phyloP scores from a whole-genome alignment of 2,797 vertebrate genomes.

The Arrhamphus sclerolepis region DNA sequence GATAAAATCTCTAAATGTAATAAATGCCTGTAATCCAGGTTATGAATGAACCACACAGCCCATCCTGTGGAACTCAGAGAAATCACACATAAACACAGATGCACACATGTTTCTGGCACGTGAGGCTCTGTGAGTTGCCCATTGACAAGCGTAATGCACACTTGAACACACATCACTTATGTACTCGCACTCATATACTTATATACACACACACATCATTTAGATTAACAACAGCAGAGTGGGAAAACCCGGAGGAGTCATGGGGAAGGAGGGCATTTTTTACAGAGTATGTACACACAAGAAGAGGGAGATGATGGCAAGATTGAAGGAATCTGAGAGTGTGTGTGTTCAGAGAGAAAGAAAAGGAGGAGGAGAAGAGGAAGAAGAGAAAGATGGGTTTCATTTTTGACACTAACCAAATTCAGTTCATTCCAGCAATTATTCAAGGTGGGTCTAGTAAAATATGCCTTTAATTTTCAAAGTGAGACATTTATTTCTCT shows the following conservation, averaged over 20 bases:
- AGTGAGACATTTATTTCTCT: conserved; percentile 43
- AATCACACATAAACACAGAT: conserved; percentile 19
- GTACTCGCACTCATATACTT: neutral
- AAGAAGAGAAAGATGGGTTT: conserved; percentile 43
- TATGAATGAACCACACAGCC: conserved; percentile 48
- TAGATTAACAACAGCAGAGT: conserved; percentile 42
- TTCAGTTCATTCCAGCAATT: conserved; percentile 38
- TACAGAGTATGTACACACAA: conserved; percentile 28
- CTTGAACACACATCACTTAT: conserved; percentile 21
- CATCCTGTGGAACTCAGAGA: conserved; percentile 42
- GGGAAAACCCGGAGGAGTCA: conserved; percentile 30
- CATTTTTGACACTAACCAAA: conserved; percentile 34
- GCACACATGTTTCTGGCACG: conserved; percentile 26
- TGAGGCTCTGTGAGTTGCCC: conserved; percentile 22
- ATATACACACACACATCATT: conserved; percentile 15
- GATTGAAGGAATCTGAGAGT: neutral
- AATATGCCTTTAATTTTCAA: conserved; percentile 44
- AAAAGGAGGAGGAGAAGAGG: conserved; percentile 9
- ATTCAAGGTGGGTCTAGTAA: conserved; percentile 26
- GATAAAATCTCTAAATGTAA: conserved; percentile 43
- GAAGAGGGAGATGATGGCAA: conserved; percentile 17
- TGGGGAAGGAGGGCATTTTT: conserved; percentile 33
- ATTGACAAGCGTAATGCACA: conserved; percentile 22
- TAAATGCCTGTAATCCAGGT: conserved; percentile 37
- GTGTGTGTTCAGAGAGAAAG: conserved; percentile 8